These are phyloP conservation scores for Lytechinus variegatus DNA, from an alignment of 35 echinoderm and acorn worm genomes.

Conservation along the genomic window DNA sequence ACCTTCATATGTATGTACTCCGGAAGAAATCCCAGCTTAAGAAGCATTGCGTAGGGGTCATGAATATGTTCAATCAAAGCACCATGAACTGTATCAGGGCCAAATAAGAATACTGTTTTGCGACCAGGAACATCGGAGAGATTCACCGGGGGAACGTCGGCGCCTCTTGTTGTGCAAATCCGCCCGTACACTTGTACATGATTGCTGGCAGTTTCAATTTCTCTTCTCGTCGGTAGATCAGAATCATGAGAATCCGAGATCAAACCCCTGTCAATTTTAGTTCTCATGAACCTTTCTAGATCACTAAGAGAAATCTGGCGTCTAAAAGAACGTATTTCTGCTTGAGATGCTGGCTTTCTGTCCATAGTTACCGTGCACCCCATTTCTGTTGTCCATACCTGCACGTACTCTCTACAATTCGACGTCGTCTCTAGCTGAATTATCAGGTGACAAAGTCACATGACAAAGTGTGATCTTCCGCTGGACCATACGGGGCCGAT, in stretches of 20 bases:
- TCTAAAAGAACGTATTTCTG: slow-evolving; percentile 5
- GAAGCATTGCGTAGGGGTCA: slow-evolving; percentile 70
- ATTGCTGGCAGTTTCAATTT: neutral
- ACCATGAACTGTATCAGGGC: slow-evolving; percentile 66
- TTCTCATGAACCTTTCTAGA: slow-evolving; percentile 23
- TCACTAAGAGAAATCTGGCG: slow-evolving; percentile 15
- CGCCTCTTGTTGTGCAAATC: slow-evolving; percentile 69
- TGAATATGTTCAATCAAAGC: slow-evolving; percentile 51
- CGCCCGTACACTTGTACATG: slow-evolving; percentile 66
- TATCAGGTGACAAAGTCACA: neutral
- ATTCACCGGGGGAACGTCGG: slow-evolving; percentile 36
- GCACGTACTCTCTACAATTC: neutral
- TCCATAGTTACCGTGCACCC: neutral
- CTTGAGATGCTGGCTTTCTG: neutral
- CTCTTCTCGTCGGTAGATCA: neutral
- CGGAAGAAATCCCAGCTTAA: slow-evolving; percentile 81
- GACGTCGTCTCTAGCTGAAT: neutral
- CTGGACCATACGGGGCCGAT: too few relatives aligned
- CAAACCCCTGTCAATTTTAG: neutral
- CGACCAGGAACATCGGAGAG: slow-evolving; percentile 59
- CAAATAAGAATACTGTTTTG: slow-evolving; percentile 88
- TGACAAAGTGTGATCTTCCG: too few relatives aligned
- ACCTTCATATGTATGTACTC: slow-evolving; percentile 96
- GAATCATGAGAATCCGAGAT: neutral
- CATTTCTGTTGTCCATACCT: neutral